Percentiles rank a stretch among this genome's conserved stretches.
phyloP scores from a whole-genome alignment of 2,113 vertebrate genomes.

The Prunella fulvescens region DNA sequence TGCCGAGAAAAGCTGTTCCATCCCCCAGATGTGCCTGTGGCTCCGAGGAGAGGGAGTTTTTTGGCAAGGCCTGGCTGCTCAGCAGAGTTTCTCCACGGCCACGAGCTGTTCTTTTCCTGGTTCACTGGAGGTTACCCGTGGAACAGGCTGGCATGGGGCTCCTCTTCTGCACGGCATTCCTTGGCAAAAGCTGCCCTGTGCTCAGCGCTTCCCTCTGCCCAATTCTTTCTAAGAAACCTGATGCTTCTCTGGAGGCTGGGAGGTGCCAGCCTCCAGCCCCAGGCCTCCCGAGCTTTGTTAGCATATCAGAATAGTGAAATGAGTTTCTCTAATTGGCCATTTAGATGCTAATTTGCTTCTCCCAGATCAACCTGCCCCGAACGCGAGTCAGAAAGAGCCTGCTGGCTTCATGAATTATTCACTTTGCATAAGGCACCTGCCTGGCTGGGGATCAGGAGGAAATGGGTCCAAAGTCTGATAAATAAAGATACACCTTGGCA shows the following conservation, averaged over 20 bases:
- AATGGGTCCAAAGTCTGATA: conserved; percentile 15
- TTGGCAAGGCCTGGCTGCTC: neutral
- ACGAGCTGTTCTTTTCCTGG: neutral
- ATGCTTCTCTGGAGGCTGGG: neutral
- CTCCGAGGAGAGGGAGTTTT: neutral
- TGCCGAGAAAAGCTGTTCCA: neutral
- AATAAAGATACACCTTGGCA: conserved; percentile 32
- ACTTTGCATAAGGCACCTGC: conserved; percentile 6
- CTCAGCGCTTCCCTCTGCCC: neutral
- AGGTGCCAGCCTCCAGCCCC: neutral
- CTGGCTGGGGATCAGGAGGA: conserved; percentile 45
- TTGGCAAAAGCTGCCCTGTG: neutral
- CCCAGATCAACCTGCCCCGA: neutral
- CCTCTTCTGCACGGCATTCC: neutral
- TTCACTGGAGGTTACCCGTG: neutral
- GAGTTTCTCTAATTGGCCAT: conserved; percentile 41
- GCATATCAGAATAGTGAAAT: conserved; percentile 5
- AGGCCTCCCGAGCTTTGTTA: neutral
- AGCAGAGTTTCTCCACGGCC: neutral
- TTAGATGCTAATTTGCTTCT: conserved; percentile 60
- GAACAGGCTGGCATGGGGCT: neutral
- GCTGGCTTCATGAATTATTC: conserved; percentile 52
- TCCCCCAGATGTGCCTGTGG: neutral
- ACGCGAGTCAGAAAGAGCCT: neutral
- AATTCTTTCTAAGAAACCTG: conserved; percentile 19